Evolutionary conservation across 2,113 vertebrate genomes (phyloP), one percentile per base, ranked within the genome.

Genomic region (Eulacestoma nigropectus): DNA sequence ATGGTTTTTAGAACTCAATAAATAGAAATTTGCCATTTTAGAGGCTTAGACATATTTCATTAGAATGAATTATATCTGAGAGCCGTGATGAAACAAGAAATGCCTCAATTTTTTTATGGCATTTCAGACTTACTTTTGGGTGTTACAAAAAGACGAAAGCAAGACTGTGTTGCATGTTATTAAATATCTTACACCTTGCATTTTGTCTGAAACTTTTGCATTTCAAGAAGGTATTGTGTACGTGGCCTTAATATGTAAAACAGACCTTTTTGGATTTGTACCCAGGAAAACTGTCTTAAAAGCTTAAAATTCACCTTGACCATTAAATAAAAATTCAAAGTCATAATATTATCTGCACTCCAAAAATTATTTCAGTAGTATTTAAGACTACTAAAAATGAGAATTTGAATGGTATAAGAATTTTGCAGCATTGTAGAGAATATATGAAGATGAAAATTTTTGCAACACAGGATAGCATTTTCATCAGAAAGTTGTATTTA

Each of bases 31-130:
- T 95, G 60, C 82, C 81, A 95, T 89, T 93, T 95, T 89, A 83
- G 56, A 92, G 87, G 62, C 47, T 75, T 87, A 87, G 86, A 52
- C 68, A 87, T 46, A 93, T 87, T 89, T 92, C 56, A 88, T 88
- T 89, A 89, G 79, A 96, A 96, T 93, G 52, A 96, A 95, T 89
- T 87, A 22, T n/a, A 87, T 70, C 92, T 60, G 68, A 95, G 77
- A 94, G 33, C 32, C 37, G 47, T 81, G 37, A 56, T 37, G 17
- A 53, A 75, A 83, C 16, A 79, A 32, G 23, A 92, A 69, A 73
- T 53, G 15, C 13, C 23, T 88, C 26, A 2, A 1, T 42, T 82
- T 87, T 72, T 69, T 56, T 12, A 57, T 35, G 37, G 35, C 56
- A 78, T 64, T 80, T 50, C 59, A 90, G 46, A 53, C 37, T 23